Evolutionary conservation across 2,888 invertebrate genomes (phyloP), one percentile per base, ranked within the genome.

Genomic region (Orthosia gothica): DNA sequence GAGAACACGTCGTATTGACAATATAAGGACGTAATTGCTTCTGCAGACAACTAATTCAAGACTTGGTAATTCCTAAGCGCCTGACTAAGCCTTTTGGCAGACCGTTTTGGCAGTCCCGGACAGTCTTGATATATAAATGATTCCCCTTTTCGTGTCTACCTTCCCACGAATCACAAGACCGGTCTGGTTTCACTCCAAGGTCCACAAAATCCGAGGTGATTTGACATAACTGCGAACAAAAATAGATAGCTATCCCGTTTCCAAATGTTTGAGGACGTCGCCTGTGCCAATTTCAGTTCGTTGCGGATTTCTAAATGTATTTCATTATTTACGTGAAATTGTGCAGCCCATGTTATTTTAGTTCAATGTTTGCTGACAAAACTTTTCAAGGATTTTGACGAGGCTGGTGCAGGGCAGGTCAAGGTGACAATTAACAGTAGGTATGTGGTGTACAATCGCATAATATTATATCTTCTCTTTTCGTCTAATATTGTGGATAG

Each of bases 191-290:
- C 58, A 32, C 59, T 81, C 70, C 68, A 81, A 80, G 74, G 67
- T 68, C 20, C 50, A n/a, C 57, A 47, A 74, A 69, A 40, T 26
- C 47, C 62, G 80, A 79, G 83, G 68, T 74, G 63, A 70, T 74
- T 74, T 75, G 81, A 69, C 83, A 88, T 82, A 85, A 82, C 86
- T 80, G 74, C 70, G 70, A 70, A 86, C 89, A 77, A 78, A 91
- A 93, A 92, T 92, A 92, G 89, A 89, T 75, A 88, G 88, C 59
- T 91, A 90, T 92, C 91, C 91, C 91, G 90, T 91, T 91, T 91
- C 90, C 85, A 88, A 88, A 91, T 87, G 89, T 92, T 90, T 89
- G 88, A 86, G 79, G 83, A 86, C 85, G 70, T 63, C 66, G 84
- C 76, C 74, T 66, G 92, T 94, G 94, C 94, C 94, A 94, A 94